phyloP scores from a whole-genome alignment of 2,888 invertebrate species.

The Pheosia gnoma region DNA sequence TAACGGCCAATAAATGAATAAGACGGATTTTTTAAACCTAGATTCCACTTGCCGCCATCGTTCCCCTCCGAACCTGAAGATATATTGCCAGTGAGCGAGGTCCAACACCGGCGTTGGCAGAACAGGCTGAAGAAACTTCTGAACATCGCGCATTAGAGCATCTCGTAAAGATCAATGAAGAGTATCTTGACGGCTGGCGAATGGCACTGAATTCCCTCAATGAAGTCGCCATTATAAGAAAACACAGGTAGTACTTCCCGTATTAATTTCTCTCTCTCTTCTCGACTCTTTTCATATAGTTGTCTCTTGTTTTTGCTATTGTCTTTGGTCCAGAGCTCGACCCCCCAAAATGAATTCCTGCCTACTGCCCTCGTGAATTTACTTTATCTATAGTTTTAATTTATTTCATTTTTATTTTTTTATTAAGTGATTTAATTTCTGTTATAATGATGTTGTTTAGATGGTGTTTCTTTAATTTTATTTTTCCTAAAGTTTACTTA shows the following conservation, averaged over 20 bases:
- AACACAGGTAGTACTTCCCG: no score
- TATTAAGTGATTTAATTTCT: not conserved
- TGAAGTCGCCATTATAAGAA: no score
- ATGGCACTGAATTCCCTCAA: no score
- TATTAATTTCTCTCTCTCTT: no score
- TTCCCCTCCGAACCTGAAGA: conserved; percentile 58
- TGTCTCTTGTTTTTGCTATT: no score
- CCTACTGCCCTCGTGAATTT: no score
- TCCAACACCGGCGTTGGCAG: conserved; percentile 65
- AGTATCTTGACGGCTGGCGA: not conserved
- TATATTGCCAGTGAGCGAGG: conserved; percentile 53
- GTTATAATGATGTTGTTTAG: not conserved
- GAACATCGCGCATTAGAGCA: conserved; percentile 22
- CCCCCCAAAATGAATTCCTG: no score
- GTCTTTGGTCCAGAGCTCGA: no score
- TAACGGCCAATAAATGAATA: no score
- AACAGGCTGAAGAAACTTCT: conserved; percentile 56
- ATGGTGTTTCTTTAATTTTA: not conserved
- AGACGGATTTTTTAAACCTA: not conserved
- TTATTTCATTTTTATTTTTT: not conserved
- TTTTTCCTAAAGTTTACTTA: not conserved
- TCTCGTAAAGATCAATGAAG: not conserved
- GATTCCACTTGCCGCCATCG: conserved; percentile 52
- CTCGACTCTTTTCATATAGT: no score
- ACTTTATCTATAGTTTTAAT: not conserved